These are phyloP conservation scores for Etheostoma nigrum DNA, from an alignment of 2,797 vertebrate species.

Conservation along the genomic window DNA sequence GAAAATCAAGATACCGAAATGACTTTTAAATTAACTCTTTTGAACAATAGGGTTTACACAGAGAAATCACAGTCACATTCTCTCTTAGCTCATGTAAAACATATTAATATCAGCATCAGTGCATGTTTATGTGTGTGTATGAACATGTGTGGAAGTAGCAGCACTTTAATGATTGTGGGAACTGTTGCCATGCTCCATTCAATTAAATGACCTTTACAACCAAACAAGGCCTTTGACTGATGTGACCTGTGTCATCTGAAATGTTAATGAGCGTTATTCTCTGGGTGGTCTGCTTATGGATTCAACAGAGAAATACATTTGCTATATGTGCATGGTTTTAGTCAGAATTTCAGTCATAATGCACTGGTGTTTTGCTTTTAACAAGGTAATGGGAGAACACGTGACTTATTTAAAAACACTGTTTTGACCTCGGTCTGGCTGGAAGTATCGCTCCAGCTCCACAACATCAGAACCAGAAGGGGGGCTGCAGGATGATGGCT, in stretches of 20 bases:
- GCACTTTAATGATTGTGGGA: conserved; percentile 33
- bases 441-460: conserved; percentile 5
- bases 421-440: not conserved
- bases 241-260: conserved; percentile 40
- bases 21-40: not conserved
- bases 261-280: conserved; percentile 41
- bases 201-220: conserved; percentile 49
- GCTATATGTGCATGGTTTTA: not conserved
- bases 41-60: not conserved
- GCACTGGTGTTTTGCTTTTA: not conserved
- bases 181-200: conserved; percentile 24
- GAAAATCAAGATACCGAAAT: not conserved
- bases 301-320: too few relatives aligned
- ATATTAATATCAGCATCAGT: not conserved
- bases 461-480: conserved; percentile 13
- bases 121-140: not conserved
- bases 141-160: not conserved
- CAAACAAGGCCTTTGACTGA: conserved; percentile 33
- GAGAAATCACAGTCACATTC: not conserved
- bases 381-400: not conserved
- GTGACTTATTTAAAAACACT: conserved; percentile 8
- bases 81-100: not conserved
- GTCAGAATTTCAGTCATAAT: not conserved
- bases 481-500: conserved; percentile 16
- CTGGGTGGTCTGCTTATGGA: conserved; percentile 42